Percentiles rank a stretch among this genome's conserved stretches.
These are phyloP conservation scores for Chrysodeixis includens DNA, from an alignment of 2,888 invertebrate species.

Conservation along the genomic window DNA sequence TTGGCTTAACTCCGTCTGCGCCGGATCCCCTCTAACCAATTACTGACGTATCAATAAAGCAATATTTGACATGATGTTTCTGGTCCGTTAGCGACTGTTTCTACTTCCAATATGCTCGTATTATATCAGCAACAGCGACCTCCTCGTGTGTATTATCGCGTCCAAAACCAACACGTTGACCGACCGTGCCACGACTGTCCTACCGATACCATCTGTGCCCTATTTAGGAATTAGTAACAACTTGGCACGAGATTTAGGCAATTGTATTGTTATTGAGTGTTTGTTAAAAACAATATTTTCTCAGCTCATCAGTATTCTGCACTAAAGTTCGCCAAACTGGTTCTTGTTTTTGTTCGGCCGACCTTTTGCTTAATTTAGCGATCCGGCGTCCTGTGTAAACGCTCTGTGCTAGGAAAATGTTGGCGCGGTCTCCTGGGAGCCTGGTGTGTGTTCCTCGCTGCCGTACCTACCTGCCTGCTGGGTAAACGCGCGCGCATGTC, in stretches of 20 bases:
- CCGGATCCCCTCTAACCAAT: slow-evolving; percentile 2
- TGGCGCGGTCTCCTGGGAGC: slow-evolving; percentile 59
- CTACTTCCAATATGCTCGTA: neutral
- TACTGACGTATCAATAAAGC: slow-evolving; percentile 2
- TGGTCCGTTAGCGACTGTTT: neutral
- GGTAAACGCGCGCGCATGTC: slow-evolving; percentile 10
- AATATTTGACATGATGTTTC: neutral
- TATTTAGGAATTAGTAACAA: neutral
- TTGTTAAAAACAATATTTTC: slow-evolving; percentile 24
- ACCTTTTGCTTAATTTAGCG: slow-evolving; percentile 68
- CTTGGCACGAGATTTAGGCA: neutral
- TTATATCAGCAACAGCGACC: neutral
- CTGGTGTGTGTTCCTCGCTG: slow-evolving; percentile 39
- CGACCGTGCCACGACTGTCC: neutral
- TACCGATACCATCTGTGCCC: neutral
- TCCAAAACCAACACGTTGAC: neutral
- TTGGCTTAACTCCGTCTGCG: neutral
- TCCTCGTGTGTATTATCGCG: slow-evolving; percentile 1
- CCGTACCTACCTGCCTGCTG: neutral
- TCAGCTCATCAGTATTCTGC: slow-evolving; percentile 67
- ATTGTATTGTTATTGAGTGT: slow-evolving; percentile 8
- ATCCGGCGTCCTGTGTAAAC: slow-evolving; percentile 68
- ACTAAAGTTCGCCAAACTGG: slow-evolving; percentile 54
- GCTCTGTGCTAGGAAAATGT: slow-evolving; percentile 59
- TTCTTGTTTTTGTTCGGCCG: slow-evolving; percentile 69